Evolutionary conservation across 2,888 invertebrate genomes (phyloP).

Genomic region (Rhagonycha fulva): DNA sequence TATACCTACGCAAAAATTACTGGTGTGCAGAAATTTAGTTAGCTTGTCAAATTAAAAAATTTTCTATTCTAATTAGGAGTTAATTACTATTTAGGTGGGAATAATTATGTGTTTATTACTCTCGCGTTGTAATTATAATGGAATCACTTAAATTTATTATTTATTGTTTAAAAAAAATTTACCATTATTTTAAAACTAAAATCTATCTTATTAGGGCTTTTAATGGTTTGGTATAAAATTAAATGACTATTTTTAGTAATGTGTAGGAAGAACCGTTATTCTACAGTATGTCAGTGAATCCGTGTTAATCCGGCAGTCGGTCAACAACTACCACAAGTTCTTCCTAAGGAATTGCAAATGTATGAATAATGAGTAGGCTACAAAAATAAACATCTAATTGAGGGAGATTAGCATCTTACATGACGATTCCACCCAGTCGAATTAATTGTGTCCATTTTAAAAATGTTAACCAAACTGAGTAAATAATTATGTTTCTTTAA

Average conservation of each 20-base stretch:
- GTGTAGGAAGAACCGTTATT: slow-evolving; percentile 27
- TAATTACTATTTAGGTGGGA: neutral
- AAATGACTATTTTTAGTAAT: slow-evolving; percentile 8
- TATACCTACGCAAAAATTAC: too few species aligned
- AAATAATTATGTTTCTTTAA: neutral
- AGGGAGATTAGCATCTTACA: neutral
- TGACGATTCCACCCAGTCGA: neutral
- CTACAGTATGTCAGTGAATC: slow-evolving; percentile 33
- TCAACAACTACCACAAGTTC: slow-evolving; percentile 23
- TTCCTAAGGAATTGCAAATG: neutral
- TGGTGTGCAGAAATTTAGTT: too few species aligned
- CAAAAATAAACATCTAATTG: neutral
- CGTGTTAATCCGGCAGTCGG: slow-evolving; percentile 29
- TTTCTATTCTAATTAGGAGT: neutral
- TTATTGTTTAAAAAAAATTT: neutral
- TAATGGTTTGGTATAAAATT: neutral
- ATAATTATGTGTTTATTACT: neutral
- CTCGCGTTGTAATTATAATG: neutral
- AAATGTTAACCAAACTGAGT: too few species aligned
- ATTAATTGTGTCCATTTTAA: too few species aligned
- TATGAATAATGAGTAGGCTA: neutral
- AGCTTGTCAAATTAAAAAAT: neutral
- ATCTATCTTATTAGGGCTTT: neutral
- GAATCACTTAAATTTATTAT: neutral
- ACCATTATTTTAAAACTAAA: neutral